Conservation (phyloP, 2,113 vertebrate species). For the Cettia cetti region DNA sequence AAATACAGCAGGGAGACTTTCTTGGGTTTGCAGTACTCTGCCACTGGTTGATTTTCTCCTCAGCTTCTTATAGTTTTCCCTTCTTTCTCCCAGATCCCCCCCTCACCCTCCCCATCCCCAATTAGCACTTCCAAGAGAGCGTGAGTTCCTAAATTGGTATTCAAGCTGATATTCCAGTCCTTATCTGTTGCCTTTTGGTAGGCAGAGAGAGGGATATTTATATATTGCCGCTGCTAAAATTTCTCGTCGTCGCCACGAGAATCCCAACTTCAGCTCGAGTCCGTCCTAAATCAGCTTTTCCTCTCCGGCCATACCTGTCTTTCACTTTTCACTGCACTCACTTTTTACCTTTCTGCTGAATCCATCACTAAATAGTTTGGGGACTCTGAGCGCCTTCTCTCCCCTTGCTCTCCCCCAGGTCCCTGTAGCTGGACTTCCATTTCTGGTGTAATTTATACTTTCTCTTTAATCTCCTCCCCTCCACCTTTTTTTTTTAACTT, state of each 20-base stretch:
- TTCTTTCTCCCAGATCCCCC: background rate
- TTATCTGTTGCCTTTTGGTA: slow-evolving; percentile 40
- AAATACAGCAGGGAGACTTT: slow-evolving; percentile 20
- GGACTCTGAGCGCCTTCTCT: background rate
- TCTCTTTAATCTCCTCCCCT: background rate
- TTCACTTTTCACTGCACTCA: background rate
- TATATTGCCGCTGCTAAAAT: slow-evolving; percentile 18
- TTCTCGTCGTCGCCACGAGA: background rate
- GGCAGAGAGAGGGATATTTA: slow-evolving; percentile 15
- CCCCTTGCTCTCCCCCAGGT: background rate
- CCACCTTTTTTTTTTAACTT: background rate
- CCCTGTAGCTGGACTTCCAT: background rate
- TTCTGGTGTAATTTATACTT: background rate
- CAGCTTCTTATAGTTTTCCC: background rate
- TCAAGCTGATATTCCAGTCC: slow-evolving; percentile 35
- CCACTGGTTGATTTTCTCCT: slow-evolving; percentile 25
- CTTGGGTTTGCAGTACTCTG: background rate
- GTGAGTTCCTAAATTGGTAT: slow-evolving; percentile 27
- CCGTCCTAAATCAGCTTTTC: background rate
- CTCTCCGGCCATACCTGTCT: background rate
- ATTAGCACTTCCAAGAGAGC: slow-evolving; percentile 9
- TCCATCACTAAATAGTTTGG: background rate
- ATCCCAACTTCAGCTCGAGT: background rate
- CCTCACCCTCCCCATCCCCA: background rate
- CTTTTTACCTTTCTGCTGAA: background rate